phyloP scores from a whole-genome alignment of 2,888 invertebrate species.

The Metacarcinus magister region DNA sequence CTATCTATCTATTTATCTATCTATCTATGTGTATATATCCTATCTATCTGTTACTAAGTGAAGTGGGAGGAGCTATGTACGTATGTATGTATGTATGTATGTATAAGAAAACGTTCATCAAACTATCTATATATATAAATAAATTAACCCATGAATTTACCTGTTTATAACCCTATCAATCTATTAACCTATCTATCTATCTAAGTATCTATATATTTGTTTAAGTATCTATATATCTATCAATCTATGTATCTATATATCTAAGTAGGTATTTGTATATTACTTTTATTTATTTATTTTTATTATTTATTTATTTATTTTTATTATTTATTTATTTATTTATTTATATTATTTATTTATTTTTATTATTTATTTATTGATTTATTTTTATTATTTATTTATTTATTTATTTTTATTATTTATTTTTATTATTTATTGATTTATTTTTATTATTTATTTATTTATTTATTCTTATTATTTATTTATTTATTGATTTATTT shows the following conservation, averaged over 20 bases:
- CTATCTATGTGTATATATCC: neutral
- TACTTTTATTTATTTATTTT: no score
- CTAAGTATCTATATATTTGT: neutral
- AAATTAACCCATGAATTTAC: neutral
- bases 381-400: no score
- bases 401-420: no score
- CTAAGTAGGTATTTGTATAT: neutral
- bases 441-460: conserved; percentile 46
- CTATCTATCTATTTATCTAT: neutral
- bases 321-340: neutral
- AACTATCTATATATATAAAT: neutral
- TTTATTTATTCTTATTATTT: conserved; percentile 47
- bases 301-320: no score
- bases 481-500: no score
- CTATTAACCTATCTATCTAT: neutral
- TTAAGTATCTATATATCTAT: neutral
- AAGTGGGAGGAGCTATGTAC: no score
- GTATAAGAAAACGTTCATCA: neutral
- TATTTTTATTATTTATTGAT: no score
- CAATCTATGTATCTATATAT: neutral
- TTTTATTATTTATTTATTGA: neutral
- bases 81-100: no score
- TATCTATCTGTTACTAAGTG: neutral
- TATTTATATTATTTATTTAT: neutral
- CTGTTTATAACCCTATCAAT: neutral